Evolutionary conservation across 2,888 invertebrate genomes (phyloP), one percentile per base, ranked within the genome.

Genomic region (Microplitis deprimator): DNA sequence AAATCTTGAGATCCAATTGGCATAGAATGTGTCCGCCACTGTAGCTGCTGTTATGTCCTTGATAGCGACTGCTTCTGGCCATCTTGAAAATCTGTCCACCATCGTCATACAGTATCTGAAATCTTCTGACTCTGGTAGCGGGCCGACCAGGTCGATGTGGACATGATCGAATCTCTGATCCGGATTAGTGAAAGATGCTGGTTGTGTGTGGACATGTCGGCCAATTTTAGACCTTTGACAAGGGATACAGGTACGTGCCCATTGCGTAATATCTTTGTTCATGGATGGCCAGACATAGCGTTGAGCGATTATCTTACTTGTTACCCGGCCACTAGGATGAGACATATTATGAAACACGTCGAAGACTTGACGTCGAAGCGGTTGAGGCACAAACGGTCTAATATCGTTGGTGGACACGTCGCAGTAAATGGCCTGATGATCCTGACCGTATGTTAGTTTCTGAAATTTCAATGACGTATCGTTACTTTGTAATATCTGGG

Each of bases 171-270:
- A 81, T 3, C 81, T 75, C n/a, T 75, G 84, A 20, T 40, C 84
- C 81, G 68, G 82, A 39, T 10, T 80, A 79, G 70, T 84, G 61
- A 80, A 80, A 0, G 68, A 16, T 70, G 79, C 20, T 80, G 79
- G 64, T 77, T 81, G 4, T 79, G 67, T 59, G 65, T 75, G 41
- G 77, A 81, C 80, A 40, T 87, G 87, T 7, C 85, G 79, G 0
- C 79, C 71, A 1, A 87, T 76, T 74, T 89, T 89, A 7, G 82
- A 68, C 8, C 78, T 76, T 77, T 89, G 89, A 75, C 86, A 89
- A 1, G 77, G 70, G 1, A 83, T 16, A 76, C 87, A 89, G 3
- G 80, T 68, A 61, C 80, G 70, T 0, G 82, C 76, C 86, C 86
- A 87, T 10, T 77, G 39, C 13, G 77, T 70, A 39, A 85, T 79